These are phyloP conservation scores for Dolichoris vasculosae DNA, from an alignment of 1,140 invertebrate species.

Conservation along the genomic window DNA sequence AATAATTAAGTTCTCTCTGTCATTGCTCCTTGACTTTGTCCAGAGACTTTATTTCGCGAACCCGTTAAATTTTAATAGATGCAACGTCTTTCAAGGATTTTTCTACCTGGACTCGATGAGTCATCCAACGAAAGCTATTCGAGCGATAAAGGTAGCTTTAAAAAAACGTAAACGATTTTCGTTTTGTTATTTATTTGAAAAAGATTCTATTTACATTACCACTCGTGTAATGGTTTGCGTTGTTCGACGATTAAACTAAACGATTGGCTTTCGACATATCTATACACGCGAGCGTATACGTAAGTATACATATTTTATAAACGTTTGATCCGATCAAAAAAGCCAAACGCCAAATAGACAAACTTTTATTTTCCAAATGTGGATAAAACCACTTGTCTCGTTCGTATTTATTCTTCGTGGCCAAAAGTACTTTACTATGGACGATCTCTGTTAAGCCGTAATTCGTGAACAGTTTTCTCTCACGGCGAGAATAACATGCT, in stretches of 20 bases:
- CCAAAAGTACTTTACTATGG: slow-evolving; percentile 58
- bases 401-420: slow-evolving; percentile 63
- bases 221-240: background rate
- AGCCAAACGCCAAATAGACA: slow-evolving; percentile 31
- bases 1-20: slow-evolving; percentile 30
- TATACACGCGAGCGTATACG: background rate
- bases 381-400: slow-evolving; percentile 7
- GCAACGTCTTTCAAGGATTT: background rate
- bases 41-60: background rate
- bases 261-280: slow-evolving; percentile 17
- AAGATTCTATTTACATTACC: slow-evolving; percentile 9
- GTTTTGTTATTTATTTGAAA: slow-evolving; percentile 42
- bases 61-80: slow-evolving; percentile 34
- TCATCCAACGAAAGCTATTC: slow-evolving; percentile 3
- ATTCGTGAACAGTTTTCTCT: slow-evolving; percentile 65
- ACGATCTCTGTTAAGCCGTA: slow-evolving; percentile 51
- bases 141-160: slow-evolving; percentile 6
- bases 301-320: background rate
- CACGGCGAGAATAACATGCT: slow-evolving; percentile 67
- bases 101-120: background rate
- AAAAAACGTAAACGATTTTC: background rate
- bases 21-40: slow-evolving; percentile 5
- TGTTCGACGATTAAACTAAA: slow-evolving; percentile 2
- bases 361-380: slow-evolving; percentile 37
- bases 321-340: slow-evolving; percentile 24